phyloP scores from a whole-genome alignment of 2,113 vertebrate species.

The Tragelaphus strepsiceros region DNA sequence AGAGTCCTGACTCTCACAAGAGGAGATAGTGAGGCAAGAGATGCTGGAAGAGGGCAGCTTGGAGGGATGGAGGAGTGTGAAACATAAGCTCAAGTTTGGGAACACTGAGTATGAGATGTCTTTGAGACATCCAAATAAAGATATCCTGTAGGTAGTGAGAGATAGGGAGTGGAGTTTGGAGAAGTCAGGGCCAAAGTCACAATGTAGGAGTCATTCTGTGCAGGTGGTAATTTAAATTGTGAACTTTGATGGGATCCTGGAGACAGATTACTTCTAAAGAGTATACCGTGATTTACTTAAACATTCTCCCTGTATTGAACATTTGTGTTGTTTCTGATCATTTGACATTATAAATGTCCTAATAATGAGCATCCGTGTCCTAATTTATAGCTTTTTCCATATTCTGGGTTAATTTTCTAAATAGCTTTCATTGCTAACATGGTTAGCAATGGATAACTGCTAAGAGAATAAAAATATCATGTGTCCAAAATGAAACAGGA shows the following conservation, averaged over 20 bases:
- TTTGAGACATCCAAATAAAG: neutral
- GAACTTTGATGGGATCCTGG: neutral
- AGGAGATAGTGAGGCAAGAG: neutral
- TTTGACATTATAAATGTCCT: neutral
- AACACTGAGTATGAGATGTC: neutral
- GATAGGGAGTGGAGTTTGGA: neutral
- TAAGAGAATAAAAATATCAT: neutral
- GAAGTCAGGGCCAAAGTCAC: neutral
- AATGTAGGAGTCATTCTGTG: neutral
- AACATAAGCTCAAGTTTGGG: neutral
- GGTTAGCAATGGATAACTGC: conserved; percentile 4
- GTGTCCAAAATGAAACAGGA: conserved; percentile 34
- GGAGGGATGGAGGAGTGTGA: neutral
- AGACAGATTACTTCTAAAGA: neutral
- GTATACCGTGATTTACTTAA: neutral
- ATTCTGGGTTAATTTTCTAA: conserved; percentile 45
- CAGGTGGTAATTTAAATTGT: neutral
- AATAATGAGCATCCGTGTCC: neutral
- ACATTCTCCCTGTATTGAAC: neutral
- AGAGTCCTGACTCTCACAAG: neutral
- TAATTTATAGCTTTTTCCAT: neutral
- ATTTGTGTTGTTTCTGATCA: neutral
- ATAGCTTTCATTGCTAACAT: neutral
- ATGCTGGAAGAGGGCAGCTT: neutral
- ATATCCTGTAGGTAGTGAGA: neutral